phyloP scores from a whole-genome alignment of 2,113 vertebrate genomes.

The Psittacus erithacus region DNA sequence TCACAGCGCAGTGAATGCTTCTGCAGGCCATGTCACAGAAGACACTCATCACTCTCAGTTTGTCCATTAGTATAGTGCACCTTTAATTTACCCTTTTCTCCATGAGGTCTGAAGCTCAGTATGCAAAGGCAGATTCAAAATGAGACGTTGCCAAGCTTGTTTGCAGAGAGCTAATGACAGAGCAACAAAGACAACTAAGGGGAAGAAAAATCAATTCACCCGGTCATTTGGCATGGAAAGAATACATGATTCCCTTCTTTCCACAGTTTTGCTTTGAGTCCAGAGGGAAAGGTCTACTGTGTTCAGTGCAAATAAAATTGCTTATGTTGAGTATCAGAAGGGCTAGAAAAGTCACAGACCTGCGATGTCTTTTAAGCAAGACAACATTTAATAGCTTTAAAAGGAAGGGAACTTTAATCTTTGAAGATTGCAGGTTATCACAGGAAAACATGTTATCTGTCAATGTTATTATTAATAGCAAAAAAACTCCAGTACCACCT shows the following conservation, averaged over 20 bases:
- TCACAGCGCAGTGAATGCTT: background rate
- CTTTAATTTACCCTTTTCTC: conserved; percentile 6
- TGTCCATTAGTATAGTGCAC: background rate
- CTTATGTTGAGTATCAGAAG: background rate
- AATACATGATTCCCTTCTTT: background rate
- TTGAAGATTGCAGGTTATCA: background rate
- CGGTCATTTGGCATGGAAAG: background rate
- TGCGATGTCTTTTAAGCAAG: background rate
- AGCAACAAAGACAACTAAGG: background rate
- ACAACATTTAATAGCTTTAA: background rate
- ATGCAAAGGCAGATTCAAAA: background rate
- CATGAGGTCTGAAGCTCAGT: background rate
- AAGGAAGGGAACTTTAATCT: background rate
- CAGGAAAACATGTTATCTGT: background rate
- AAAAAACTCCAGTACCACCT: background rate
- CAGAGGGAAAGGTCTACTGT: background rate
- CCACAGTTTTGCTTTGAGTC: background rate
- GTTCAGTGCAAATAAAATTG: background rate
- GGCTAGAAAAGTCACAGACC: background rate
- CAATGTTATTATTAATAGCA: background rate
- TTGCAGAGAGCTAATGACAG: conserved; percentile 39
- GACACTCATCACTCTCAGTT: background rate
- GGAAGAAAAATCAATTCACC: background rate
- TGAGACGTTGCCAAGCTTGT: background rate
- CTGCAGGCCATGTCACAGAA: background rate